Base-by-base conservation (phyloP, 2,797 vertebrate genomes). In the Pyrocephalus nanus region DNA sequence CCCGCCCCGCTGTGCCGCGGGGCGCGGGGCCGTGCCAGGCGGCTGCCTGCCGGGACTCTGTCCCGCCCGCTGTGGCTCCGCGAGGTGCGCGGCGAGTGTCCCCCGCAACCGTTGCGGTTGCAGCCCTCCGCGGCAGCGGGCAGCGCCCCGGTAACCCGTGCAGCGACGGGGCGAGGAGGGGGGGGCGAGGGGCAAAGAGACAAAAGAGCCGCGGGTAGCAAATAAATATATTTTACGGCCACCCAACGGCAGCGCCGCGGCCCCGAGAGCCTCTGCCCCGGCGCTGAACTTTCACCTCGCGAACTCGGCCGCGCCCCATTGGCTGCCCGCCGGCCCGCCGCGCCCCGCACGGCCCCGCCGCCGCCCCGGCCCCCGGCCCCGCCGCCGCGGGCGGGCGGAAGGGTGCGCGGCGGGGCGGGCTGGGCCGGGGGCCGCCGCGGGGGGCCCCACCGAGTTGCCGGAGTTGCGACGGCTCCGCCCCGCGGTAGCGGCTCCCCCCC, bases 231-330 rank as follows among this genome's bases (percentile, higher is more conserved):
- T 94, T 97, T 97, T 97, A 96, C 93, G 97, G 95, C 97, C 97
- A 96, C 97, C 97, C 96, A 97, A 96, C 95, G 96, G 81, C 94
- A 96, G 91, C 96, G 88, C 90, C 92, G 67, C 81, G 94, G 88
- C 96, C 95, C 97, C 76, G 93, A 38, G 93, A 74, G 95, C 73
- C 47, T 93, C 67, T 82, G 97, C 93, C 98, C 97, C 40, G 69
- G 74, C 89, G 74, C 86, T 98, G 98, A 98, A 98, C 98, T 97
- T 98, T 97, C 98, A 98, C 97, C 98, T 98, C 97, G 71, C 95
- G 96, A 98, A 98, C 97, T 95, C 95, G 47, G 80, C 70, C 95
- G 86, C 86, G 85, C 90, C 95, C 88, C 88, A 93, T 95, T 96
- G 96, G 97, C 97, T 94, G 96, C 57, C 87, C 50, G 32, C 34